Evolutionary conservation across 1,140 invertebrate species (phyloP).

Genomic region (Penaeus vannamei): DNA sequence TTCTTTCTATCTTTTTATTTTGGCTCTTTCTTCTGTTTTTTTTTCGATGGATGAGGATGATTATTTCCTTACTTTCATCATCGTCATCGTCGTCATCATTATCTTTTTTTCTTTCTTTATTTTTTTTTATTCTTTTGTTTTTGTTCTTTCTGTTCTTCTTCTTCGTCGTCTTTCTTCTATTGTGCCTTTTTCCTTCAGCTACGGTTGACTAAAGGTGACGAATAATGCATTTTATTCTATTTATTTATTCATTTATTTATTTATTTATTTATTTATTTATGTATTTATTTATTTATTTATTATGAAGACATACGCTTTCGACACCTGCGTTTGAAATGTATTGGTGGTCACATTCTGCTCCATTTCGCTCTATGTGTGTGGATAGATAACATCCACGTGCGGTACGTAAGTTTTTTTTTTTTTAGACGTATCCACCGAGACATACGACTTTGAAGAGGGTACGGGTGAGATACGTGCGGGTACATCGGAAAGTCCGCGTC

Average conservation of each 20-base stretch:
- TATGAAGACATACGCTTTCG: no score
- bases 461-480: no score
- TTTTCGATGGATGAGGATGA: background rate
- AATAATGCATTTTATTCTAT: no score
- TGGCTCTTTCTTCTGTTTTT: background rate
- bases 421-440: no score
- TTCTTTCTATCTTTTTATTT: background rate
- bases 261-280: background rate
- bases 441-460: no score
- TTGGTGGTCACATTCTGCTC: no score
- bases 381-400: no score
- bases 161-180: background rate
- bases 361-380: no score
- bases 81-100: background rate
- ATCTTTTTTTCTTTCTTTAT: background rate
- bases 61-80: background rate
- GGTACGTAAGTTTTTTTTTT: no score
- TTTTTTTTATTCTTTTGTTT: slow-evolving; percentile 6
- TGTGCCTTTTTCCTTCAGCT: background rate
- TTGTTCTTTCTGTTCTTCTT: background rate
- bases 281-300: background rate
- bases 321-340: no score
- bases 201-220: background rate
- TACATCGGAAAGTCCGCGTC: no score
- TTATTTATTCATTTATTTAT: no score